A percentile compares a stretch with the other conserved stretches of the same genome.
Conservation (phyloP, 2,797 vertebrate genomes). For the Semotilus atromaculatus region DNA sequence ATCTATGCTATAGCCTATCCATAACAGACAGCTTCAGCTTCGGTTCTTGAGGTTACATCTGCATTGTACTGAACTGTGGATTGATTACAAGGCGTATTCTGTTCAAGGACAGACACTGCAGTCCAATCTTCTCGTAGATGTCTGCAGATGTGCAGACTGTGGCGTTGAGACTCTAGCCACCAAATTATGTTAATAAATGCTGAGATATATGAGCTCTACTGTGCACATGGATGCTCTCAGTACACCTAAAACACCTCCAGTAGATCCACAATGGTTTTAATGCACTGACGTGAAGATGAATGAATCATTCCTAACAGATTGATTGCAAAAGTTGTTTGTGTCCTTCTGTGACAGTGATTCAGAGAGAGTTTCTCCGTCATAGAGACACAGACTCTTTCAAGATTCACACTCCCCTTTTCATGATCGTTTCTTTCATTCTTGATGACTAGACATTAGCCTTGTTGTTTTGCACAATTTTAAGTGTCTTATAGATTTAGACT, state of each 20-base stretch:
- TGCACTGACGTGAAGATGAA: background rate
- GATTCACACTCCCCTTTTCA: background rate
- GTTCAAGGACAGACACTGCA: background rate
- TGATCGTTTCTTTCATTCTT: background rate
- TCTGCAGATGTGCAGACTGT: conserved; percentile 21
- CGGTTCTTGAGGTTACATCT: background rate
- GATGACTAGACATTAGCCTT: background rate
- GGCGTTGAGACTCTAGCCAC: background rate
- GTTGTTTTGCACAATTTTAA: background rate
- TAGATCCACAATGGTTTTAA: background rate
- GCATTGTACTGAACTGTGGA: background rate
- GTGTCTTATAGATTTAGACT: background rate
- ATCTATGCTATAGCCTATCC: background rate
- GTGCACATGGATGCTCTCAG: conserved; percentile 1
- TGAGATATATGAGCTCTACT: background rate
- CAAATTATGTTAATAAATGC: background rate
- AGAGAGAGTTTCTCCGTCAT: background rate
- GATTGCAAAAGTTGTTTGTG: background rate
- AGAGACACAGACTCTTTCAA: conserved; percentile 12
- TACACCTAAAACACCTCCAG: background rate
- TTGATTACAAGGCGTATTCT: conserved; percentile 2
- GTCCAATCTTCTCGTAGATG: background rate
- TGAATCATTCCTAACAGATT: conserved; percentile 7
- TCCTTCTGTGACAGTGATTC: conserved; percentile 11
- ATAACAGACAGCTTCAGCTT: background rate